These are phyloP conservation scores for Palloptera scutellata DNA, from an alignment of 2,888 invertebrate genomes.

Conservation along the genomic window DNA sequence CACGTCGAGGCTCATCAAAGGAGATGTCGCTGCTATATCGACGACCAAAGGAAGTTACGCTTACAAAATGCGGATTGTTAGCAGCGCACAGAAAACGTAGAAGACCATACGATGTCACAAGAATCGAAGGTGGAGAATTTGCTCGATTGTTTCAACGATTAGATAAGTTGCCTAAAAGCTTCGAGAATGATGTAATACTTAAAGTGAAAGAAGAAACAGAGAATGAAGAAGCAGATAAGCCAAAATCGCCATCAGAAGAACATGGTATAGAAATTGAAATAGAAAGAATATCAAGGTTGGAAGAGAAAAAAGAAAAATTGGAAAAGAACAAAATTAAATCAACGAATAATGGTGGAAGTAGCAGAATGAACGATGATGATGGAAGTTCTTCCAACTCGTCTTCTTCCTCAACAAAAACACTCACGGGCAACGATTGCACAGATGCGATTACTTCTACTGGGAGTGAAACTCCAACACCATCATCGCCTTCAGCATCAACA, in stretches of 20 bases:
- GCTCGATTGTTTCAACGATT: slow-evolving; percentile 9
- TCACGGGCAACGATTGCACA: slow-evolving; percentile 25
- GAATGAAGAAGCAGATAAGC: slow-evolving; percentile 20
- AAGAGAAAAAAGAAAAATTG: slow-evolving; percentile 10
- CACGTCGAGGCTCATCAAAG: slow-evolving; percentile 76
- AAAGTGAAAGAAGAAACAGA: slow-evolving; percentile 1
- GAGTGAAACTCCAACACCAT: slow-evolving; percentile 29
- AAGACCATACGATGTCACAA: slow-evolving; percentile 70
- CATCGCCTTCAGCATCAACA: slow-evolving; percentile 10
- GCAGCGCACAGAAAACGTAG: slow-evolving; percentile 68
- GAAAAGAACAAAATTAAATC: slow-evolving; percentile 14
- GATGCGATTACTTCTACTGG: slow-evolving; percentile 14
- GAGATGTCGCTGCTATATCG: slow-evolving; percentile 73
- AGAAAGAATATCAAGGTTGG: neutral
- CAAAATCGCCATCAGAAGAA: slow-evolving; percentile 13
- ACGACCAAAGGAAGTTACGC: slow-evolving; percentile 52
- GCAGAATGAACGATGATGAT: slow-evolving; percentile 24
- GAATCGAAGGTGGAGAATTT: slow-evolving; percentile 15
- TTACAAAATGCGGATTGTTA: slow-evolving; percentile 49
- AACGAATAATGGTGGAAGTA: slow-evolving; percentile 6
- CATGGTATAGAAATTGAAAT: neutral
- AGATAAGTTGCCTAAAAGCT: slow-evolving; percentile 12
- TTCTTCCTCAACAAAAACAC: slow-evolving; percentile 24
- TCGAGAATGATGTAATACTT: neutral
- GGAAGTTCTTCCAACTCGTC: slow-evolving; percentile 23